Evolutionary conservation across 2,797 vertebrate genomes (phyloP), one percentile per base, ranked within the genome.

Genomic region (Pantherophis vulpinus): DNA sequence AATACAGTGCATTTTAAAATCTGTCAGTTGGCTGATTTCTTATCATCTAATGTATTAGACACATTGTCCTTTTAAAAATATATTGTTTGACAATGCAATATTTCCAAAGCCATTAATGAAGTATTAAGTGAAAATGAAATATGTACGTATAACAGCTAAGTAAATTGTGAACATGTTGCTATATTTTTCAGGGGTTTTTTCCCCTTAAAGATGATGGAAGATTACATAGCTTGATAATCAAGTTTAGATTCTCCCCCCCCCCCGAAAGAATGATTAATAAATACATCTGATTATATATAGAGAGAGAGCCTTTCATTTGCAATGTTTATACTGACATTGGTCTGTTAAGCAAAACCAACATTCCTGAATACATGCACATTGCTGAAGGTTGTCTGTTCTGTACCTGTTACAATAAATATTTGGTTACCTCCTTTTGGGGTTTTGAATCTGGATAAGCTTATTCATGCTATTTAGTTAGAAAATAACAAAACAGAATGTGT

Each of bases 351-450:
- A 86, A 93, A 55, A 86, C 51, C 42, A 61, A 27, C 8, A 70
- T 37, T n/a, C 55, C 32, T 51, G 23, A 13, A 60, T 54, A 16
- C 27, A 51, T 1, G 27, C 55, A 54, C 47, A 27, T 56, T 87
- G 59, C 25, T 90, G 23, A 90, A 55, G 14, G 16, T 66, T 93
- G 74, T 12, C n/a, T 55, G 12, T 90, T 96, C 91, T 92, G 29
- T 2, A 0, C 93, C 63, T 92, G 58, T 94, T 96, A 92, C 92
- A 91, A 18, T 92, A 95, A 96, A 97, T 96, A 94, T 95, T 95
- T 96, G 47, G 93, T 90, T 94, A 91, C 91, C 95, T 96, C 92
- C 95, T 96, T 96, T 94, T 95, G 87, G 60, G 91, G 96, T 94
- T 91, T 94, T 95, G 74, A 95, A 92, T 94, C 92, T 89, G 95